Conservation (phyloP, 1,140 invertebrate genomes). For the Seison nebaliae region DNA sequence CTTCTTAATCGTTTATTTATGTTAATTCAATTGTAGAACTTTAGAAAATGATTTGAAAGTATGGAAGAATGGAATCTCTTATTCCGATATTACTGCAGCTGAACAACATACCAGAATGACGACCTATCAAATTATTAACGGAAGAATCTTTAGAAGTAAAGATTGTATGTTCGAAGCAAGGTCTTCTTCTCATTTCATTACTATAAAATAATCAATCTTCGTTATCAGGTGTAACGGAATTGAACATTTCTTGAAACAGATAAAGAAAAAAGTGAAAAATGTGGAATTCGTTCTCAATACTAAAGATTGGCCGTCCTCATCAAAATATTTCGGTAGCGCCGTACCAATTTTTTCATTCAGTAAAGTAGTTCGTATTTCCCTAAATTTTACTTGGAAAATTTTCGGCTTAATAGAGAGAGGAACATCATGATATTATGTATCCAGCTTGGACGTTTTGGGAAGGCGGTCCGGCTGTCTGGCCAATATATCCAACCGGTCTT, state of each 20-base stretch:
- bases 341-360: slow-evolving; percentile 74
- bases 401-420: slow-evolving; percentile 16
- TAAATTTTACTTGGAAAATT: slow-evolving; percentile 12
- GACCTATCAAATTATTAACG: no score
- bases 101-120: no score
- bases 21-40: no score
- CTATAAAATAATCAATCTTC: slow-evolving; percentile 22
- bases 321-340: slow-evolving; percentile 35
- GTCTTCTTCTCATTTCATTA: no score
- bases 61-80: no score
- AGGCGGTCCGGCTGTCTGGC: slow-evolving; percentile 66
- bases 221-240: slow-evolving; percentile 48
- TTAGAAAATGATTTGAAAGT: no score
- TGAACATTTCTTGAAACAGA: slow-evolving; percentile 47
- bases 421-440: slow-evolving; percentile 73
- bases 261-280: slow-evolving; percentile 43
- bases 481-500: slow-evolving; percentile 61
- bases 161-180: no score
- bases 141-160: no score
- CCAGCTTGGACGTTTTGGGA: slow-evolving; percentile 93
- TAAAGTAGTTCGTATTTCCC: slow-evolving; percentile 32
- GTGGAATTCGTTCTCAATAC: slow-evolving; percentile 65
- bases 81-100: no score
- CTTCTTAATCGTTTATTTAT: no score
- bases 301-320: slow-evolving; percentile 64